Conservation (phyloP, 37 sponge, comb jelly and placozoan genomes). For the Bolinopsis microptera region DNA sequence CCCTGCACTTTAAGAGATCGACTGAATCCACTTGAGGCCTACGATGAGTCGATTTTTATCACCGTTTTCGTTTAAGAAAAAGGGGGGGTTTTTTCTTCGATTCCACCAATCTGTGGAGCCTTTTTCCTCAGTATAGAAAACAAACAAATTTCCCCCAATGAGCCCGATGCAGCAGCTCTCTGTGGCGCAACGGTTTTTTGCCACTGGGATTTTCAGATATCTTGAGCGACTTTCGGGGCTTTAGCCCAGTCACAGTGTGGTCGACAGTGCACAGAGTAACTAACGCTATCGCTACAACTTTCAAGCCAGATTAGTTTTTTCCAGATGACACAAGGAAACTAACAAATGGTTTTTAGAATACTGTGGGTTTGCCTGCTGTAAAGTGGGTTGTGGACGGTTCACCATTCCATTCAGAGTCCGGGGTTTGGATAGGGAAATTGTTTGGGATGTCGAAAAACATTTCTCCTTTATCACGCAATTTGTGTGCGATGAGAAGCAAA, state of each 20-base stretch:
- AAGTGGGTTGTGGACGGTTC: not conserved
- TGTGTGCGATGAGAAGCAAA: slow-evolving; percentile 28
- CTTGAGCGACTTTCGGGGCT: not conserved
- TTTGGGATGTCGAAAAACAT: not conserved
- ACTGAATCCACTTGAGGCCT: not conserved
- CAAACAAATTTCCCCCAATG: not conserved
- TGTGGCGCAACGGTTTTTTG: not conserved
- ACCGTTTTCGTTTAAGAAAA: not conserved
- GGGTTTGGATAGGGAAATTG: not conserved
- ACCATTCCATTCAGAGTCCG: slow-evolving; percentile 39
- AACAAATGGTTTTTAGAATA: not conserved
- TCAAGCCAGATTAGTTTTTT: not conserved
- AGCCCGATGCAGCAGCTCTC: not conserved
- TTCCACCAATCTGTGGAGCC: not conserved
- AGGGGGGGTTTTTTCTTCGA: not conserved
- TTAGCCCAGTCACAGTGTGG: not conserved
- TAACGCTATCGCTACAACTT: not conserved
- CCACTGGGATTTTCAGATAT: slow-evolving; percentile 34
- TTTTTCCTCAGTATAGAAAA: not conserved
- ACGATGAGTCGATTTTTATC: not conserved
- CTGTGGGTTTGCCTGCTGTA: not conserved
- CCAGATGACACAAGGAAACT: not conserved
- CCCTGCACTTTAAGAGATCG: not conserved
- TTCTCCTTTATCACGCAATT: not conserved
- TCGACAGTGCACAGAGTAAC: not conserved